phyloP scores from a whole-genome alignment of 2,113 vertebrate species.

The Australoheros scitulus region DNA sequence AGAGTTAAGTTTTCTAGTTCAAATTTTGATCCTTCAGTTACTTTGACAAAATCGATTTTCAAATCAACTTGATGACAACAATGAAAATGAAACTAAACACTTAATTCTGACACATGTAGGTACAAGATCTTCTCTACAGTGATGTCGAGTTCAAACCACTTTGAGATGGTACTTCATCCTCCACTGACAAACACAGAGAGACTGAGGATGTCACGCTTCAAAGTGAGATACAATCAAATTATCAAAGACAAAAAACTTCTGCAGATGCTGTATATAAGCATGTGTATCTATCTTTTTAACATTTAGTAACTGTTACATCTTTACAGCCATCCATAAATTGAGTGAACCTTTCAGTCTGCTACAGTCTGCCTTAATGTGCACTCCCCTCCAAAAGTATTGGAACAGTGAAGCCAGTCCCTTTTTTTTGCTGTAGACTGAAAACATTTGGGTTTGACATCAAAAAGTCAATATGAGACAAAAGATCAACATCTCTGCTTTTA shows the following conservation, averaged over 20 bases:
- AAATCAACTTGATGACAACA: neutral
- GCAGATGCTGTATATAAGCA: neutral
- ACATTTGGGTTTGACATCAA: too few species aligned
- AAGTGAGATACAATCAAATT: neutral
- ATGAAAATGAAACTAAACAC: neutral
- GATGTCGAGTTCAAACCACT: neutral
- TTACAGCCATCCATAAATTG: neutral
- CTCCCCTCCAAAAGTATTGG: too few species aligned
- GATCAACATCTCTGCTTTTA: too few species aligned
- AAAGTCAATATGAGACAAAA: too few species aligned
- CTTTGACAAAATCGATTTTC: neutral
- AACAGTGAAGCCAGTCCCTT: too few species aligned
- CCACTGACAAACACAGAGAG: neutral
- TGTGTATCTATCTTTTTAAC: neutral
- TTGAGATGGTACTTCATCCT: neutral
- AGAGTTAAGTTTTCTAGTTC: neutral
- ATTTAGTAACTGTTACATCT: neutral
- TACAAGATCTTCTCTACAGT: conserved; percentile 17
- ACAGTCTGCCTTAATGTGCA: too few species aligned
- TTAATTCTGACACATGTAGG: neutral
- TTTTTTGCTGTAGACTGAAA: too few species aligned
- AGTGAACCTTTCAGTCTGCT: neutral
- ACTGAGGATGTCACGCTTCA: conserved; percentile 30
- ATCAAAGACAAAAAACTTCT: neutral
- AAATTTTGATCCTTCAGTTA: neutral